Evolutionary conservation across 2,113 vertebrate species (phyloP).

Genomic region (Cyrtonyx montezumae): DNA sequence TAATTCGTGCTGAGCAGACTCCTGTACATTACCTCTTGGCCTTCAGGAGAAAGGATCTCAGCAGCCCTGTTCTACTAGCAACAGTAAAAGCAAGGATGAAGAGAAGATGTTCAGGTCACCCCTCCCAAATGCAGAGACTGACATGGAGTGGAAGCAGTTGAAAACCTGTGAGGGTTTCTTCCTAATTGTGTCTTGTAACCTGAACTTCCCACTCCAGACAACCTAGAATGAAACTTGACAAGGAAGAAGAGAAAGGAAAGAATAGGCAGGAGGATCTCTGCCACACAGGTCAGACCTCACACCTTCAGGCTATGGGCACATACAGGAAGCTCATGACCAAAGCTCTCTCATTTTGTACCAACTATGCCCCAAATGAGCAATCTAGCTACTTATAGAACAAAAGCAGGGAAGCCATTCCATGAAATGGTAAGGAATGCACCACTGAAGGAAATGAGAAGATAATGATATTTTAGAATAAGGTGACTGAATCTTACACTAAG

Average conservation of each 20-base stretch:
- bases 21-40: neutral
- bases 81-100: neutral
- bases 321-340: neutral
- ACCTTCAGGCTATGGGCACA: neutral
- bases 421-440: neutral
- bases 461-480: neutral
- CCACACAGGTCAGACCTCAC: neutral
- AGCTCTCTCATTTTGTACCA: neutral
- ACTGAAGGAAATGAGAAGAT: neutral
- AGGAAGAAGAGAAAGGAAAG: neutral
- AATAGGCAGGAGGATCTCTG: neutral
- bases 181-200: neutral
- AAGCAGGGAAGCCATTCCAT: neutral
- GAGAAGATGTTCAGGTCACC: neutral
- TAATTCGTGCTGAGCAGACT: neutral
- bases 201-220: neutral
- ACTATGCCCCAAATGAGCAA: neutral
- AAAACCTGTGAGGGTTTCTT: fast-evolving
- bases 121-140: neutral
- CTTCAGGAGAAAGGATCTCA: neutral
- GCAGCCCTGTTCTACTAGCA: neutral
- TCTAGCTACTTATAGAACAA: neutral
- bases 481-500: neutral
- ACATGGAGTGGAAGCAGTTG: neutral
- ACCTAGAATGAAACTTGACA: neutral